Base-by-base conservation (phyloP, 1,140 invertebrate genomes). In the Lepidostoma basale region DNA sequence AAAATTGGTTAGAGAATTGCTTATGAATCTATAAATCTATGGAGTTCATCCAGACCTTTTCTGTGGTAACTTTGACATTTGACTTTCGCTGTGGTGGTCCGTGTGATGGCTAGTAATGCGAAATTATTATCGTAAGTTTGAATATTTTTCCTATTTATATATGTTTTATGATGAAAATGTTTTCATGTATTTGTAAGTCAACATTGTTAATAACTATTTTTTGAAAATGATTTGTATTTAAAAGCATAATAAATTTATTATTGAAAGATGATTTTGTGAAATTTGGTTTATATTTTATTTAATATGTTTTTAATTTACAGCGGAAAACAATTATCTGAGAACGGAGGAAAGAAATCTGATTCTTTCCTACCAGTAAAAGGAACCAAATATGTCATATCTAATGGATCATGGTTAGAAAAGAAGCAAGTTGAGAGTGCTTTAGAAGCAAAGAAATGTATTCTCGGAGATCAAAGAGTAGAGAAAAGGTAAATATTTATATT, bases 351-450 rank as follows among this genome's bases (percentile, higher is more conserved):
- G 18, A 84, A 80, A 70, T 75, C 73, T 23, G 75, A 76, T 62
- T 75, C 77, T 9, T 79, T 78, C 28, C 73, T 88, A 28, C 86
- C 87, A n/a, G 83, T 83, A 70, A 74, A 78, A 54, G 85, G 85
- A 3, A 73, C 80, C 62, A 87, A 88, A 74, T 80, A 85, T 69
- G 83, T 85, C 39, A 74, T 81, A 40, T 84, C 86, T n/a, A 84
- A 78, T 76, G 79, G 83, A 18, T 83, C 85, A 6, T 87, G 85
- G 85, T 74, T 88, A 2, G 83, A 88, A 67, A 79, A 83, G 56
- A 85, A 87, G 77, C 85, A 86, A 72, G 81, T 88, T 67, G 82
- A 87, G 70, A 83, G 84, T 56, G 80, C 82, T 30, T 74, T 88
- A 42, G 83, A 84, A 49, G 81, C 81, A 22, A 78, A 81, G 28